These are phyloP conservation scores for Channa argus DNA, from an alignment of 2,113 vertebrate species.

Conservation along the genomic window DNA sequence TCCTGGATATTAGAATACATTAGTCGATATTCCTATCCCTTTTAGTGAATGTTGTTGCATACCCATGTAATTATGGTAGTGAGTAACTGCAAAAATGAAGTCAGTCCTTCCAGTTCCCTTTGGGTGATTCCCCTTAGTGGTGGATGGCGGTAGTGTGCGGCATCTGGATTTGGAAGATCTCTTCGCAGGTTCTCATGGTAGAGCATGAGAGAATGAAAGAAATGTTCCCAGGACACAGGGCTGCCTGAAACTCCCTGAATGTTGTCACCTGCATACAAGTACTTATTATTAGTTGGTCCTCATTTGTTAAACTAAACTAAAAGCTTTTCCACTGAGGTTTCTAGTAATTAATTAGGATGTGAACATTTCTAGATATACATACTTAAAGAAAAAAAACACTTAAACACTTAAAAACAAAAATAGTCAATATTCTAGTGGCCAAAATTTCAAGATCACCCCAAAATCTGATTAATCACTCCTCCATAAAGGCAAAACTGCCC, in stretches of 20 bases:
- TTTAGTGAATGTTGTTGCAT: constrained; percentile 15
- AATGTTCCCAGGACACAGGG: constrained; percentile 98
- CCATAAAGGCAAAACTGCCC: background rate
- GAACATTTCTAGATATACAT: too few species aligned
- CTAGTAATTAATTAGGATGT: too few species aligned
- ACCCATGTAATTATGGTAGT: constrained; percentile 95
- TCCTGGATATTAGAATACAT: too few species aligned
- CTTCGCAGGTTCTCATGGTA: constrained; percentile 96
- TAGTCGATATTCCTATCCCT: too few species aligned
- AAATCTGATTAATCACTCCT: background rate
- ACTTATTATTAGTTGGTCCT: background rate
- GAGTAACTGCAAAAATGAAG: constrained; percentile 92
- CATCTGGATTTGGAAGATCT: constrained; percentile 92
- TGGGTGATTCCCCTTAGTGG: constrained; percentile 96
- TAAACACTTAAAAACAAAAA: background rate
- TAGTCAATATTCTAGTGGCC: background rate
- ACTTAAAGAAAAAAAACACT: too few species aligned
- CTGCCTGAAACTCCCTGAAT: constrained; percentile 92
- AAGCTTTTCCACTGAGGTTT: background rate
- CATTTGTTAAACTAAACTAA: background rate
- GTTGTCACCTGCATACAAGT: constrained; percentile 87
- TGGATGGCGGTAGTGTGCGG: constrained; percentile 92
- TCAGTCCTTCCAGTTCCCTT: constrained; percentile 94
- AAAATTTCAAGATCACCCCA: too few species aligned
- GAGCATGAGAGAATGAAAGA: constrained; percentile 97